Conservation (phyloP, 2,113 vertebrate species). For the Paradoxurus hermaphroditus region DNA sequence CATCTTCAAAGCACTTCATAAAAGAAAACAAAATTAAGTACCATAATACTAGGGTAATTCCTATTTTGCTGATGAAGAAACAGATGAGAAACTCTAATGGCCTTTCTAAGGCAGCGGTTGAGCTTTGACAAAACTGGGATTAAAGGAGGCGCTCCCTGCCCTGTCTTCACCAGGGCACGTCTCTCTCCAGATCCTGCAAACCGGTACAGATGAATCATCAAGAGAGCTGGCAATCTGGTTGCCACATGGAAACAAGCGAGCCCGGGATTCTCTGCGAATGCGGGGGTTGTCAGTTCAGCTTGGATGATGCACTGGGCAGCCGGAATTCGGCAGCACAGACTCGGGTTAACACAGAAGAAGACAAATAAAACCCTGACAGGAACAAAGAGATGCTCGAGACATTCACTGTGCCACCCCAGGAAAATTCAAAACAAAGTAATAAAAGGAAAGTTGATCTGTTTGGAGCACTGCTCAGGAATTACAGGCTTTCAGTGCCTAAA, state of each 20-base stretch:
- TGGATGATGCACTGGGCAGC: neutral
- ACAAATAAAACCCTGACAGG: neutral
- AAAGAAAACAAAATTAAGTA: constrained; percentile 53
- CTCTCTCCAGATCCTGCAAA: neutral
- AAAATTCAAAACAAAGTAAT: constrained; percentile 59
- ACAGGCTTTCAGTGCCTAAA: neutral
- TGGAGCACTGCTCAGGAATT: constrained; percentile 33
- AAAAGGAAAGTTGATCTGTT: constrained; percentile 50
- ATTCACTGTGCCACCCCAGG: neutral
- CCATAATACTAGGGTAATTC: constrained; percentile 16
- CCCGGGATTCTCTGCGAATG: neutral
- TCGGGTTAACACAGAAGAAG: neutral
- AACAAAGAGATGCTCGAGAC: neutral
- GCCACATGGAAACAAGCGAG: neutral
- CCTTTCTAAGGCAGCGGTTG: neutral
- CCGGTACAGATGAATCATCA: constrained; percentile 42
- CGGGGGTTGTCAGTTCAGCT: neutral
- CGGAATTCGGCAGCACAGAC: neutral
- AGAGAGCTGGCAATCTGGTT: neutral
- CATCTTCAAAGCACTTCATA: constrained; percentile 56
- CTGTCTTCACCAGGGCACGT: neutral
- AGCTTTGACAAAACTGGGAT: constrained; percentile 20
- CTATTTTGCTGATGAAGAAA: constrained; percentile 44
- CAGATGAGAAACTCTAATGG: constrained; percentile 22
- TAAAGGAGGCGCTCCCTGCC: neutral